phyloP scores from a whole-genome alignment of 2,888 invertebrate genomes.

The Coleophora deauratella region DNA sequence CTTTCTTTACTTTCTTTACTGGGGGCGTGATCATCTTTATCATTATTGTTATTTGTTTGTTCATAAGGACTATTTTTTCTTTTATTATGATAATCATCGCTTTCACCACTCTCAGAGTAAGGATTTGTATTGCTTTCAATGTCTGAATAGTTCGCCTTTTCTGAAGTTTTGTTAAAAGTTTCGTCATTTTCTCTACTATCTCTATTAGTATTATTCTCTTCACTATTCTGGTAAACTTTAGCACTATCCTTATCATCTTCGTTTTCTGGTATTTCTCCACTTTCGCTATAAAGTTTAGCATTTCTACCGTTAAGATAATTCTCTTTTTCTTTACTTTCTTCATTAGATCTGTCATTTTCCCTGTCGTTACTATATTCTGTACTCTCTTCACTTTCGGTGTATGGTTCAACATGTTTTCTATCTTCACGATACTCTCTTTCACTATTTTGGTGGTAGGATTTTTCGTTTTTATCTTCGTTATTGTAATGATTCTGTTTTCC shows the following conservation, averaged over 20 bases:
- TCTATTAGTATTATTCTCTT: constrained; percentile 2
- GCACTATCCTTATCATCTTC: neutral
- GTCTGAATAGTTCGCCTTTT: neutral
- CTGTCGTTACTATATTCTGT: neutral
- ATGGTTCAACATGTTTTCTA: neutral
- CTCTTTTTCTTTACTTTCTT: neutral
- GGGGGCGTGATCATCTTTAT: neutral
- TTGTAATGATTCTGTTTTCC: neutral
- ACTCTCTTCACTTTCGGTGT: neutral
- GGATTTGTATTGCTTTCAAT: neutral
- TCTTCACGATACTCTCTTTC: neutral
- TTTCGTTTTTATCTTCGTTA: neutral
- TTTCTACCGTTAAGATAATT: neutral
- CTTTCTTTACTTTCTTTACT: neutral
- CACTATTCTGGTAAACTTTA: constrained; percentile 4
- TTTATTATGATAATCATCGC: neutral
- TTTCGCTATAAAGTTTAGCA: neutral
- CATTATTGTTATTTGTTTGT: neutral
- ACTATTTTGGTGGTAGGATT: neutral
- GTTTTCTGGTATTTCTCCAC: neutral
- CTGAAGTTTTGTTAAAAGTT: neutral
- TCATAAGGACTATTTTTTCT: neutral
- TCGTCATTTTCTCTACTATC: constrained; percentile 1
- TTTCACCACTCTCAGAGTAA: neutral
- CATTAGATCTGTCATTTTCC: neutral